Percentiles rank a stretch among this genome's conserved stretches.
These are phyloP conservation scores for Poecilobothrus nobilitatus DNA, from an alignment of 2,888 invertebrate genomes.

Conservation along the genomic window DNA sequence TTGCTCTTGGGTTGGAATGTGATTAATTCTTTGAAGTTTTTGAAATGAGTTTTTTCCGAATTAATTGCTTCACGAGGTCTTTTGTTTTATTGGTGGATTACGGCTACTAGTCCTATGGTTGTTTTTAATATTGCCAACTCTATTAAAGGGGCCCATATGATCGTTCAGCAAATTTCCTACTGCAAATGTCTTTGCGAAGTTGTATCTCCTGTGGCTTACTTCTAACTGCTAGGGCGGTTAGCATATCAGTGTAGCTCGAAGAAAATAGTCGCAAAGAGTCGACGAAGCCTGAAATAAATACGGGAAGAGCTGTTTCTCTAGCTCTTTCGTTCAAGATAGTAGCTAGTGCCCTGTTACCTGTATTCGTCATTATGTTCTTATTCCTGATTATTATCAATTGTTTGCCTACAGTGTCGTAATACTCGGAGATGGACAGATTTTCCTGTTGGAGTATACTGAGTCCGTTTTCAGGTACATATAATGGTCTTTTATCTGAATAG, in stretches of 20 bases:
- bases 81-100: no score
- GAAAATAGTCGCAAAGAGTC: conserved; percentile 20
- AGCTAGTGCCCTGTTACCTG: conserved; percentile 17
- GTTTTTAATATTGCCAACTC: no score
- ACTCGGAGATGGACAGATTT: conserved; percentile 19
- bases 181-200: conserved; percentile 16
- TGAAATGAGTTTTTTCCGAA: no score
- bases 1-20: no score
- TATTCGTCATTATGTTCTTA: conserved; percentile 20
- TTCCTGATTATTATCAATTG: conserved; percentile 21
- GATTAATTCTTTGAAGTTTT: no score
- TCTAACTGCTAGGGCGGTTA: conserved; percentile 19
- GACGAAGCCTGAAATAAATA: conserved; percentile 20
- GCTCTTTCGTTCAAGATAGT: conserved; percentile 17
- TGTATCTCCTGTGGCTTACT: no score
- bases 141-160: background rate
- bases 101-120: no score
- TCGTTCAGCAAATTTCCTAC: background rate
- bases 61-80: no score
- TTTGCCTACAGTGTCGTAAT: conserved; percentile 21
- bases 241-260: conserved; percentile 18
- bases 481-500: no score
- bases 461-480: no score
- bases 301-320: conserved; percentile 20
- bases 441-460: no score